These are phyloP conservation scores for Cephus runcator DNA, from an alignment of 2,888 invertebrate genomes.

Conservation along the genomic window DNA sequence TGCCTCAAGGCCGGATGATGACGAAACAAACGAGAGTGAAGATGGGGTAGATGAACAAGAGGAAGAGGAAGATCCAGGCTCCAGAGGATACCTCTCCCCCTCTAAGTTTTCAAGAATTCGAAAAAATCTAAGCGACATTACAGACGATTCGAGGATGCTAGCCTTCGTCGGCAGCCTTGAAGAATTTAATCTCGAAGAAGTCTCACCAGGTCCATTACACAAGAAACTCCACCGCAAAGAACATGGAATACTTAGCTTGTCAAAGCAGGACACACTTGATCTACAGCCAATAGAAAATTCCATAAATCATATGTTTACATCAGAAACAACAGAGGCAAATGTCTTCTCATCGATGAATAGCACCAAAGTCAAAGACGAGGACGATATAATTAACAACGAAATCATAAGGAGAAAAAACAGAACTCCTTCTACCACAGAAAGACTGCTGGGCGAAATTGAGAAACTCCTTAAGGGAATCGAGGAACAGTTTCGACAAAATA, in stretches of 20 bases:
- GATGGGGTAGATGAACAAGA: no score
- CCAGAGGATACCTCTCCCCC: no score
- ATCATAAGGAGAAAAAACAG: background rate
- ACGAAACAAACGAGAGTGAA: no score
- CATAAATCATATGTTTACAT: background rate
- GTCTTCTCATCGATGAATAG: background rate
- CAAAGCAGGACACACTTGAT: background rate
- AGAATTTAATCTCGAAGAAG: constrained; percentile 8
- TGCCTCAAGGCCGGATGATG: no score
- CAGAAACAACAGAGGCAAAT: background rate
- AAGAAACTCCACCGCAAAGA: background rate
- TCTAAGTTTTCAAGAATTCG: no score
- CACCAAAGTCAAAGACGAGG: background rate
- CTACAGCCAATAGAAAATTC: background rate
- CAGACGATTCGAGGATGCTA: constrained; percentile 5
- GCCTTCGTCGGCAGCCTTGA: constrained; percentile 13
- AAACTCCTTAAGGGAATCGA: background rate
- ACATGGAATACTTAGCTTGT: background rate
- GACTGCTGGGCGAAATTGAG: background rate
- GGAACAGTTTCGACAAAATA: background rate
- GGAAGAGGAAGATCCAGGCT: no score
- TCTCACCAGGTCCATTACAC: background rate
- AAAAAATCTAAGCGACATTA: constrained; percentile 5
- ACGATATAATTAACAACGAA: background rate
- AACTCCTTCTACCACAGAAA: background rate